Conservation (phyloP, 2,113 vertebrate genomes). For the Calidris pygmaea region DNA sequence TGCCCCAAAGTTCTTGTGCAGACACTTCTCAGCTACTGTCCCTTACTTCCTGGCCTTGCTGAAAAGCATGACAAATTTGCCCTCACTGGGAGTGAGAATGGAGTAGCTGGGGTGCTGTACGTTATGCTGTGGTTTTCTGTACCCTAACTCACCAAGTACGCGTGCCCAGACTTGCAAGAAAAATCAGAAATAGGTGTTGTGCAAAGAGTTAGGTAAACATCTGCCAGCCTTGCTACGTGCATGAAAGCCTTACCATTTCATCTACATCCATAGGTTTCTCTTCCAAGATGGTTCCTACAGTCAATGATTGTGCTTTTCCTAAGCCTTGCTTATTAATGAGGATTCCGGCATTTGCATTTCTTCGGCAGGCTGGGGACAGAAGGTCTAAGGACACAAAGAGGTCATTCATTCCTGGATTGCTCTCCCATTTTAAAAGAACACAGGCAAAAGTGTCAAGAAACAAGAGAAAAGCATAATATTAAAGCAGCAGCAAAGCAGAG, state of each 20-base stretch:
- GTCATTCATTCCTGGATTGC: neutral
- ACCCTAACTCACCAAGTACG: neutral
- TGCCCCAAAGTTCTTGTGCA: neutral
- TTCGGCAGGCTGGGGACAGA: neutral
- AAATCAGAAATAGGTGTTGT: neutral
- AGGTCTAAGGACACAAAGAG: neutral
- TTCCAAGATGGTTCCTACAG: neutral
- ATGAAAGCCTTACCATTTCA: neutral
- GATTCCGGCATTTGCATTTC: conserved; percentile 4
- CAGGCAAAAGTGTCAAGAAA: neutral
- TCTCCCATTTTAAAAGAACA: neutral
- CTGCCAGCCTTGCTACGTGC: neutral
- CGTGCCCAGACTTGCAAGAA: neutral
- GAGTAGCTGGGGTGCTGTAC: neutral
- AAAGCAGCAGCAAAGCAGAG: neutral
- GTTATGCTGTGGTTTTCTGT: neutral
- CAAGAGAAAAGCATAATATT: neutral
- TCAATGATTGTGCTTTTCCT: neutral
- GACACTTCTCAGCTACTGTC: neutral
- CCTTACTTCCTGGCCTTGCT: neutral
- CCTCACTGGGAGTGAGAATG: neutral
- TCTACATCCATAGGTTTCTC: neutral
- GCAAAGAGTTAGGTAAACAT: neutral
- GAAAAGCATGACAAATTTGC: neutral
- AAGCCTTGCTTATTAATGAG: neutral